These are phyloP conservation scores for Campoplex nolae DNA, from an alignment of 2,888 invertebrate species.

Conservation along the genomic window DNA sequence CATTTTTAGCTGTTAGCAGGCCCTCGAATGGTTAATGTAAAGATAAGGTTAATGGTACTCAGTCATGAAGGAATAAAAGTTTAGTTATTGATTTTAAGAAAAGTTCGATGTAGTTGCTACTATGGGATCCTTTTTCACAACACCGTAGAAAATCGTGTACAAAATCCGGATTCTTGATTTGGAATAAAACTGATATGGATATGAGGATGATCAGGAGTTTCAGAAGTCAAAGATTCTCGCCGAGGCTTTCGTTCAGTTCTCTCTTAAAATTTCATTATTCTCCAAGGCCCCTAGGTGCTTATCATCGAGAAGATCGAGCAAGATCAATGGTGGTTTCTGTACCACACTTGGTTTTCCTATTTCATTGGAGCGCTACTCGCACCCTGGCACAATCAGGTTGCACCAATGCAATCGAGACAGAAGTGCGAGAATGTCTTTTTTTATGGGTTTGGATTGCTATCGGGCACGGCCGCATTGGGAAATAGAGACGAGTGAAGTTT, in stretches of 20 bases:
- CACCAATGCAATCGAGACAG: conserved; percentile 6
- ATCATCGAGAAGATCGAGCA: conserved; percentile 10
- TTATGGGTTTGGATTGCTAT: conserved; percentile 41
- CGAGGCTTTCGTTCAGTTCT: not conserved
- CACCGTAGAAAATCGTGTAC: too few species aligned
- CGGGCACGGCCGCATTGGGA: conserved; percentile 53
- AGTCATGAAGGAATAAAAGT: not conserved
- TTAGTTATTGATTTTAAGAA: not conserved
- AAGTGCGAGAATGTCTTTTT: conserved; percentile 41
- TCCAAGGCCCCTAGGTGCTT: not conserved
- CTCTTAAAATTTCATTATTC: conserved; percentile 16
- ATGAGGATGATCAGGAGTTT: conserved; percentile 1
- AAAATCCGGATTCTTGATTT: too few species aligned
- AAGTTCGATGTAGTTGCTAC: not conserved
- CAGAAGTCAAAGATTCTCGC: conserved; percentile 10
- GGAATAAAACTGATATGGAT: not conserved
- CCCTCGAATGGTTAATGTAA: not conserved
- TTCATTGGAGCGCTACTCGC: conserved; percentile 21
- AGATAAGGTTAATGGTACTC: not conserved
- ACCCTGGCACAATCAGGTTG: not conserved
- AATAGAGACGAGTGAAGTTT: conserved; percentile 32
- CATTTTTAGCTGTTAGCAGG: not conserved
- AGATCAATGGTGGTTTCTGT: conserved; percentile 38
- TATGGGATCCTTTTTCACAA: not conserved
- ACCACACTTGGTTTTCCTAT: conserved; percentile 23